A percentile compares a stretch with the other conserved stretches of the same genome.
Evolutionary conservation across 1,140 invertebrate species (phyloP).

Genomic region (Harlomillsia oculata): DNA sequence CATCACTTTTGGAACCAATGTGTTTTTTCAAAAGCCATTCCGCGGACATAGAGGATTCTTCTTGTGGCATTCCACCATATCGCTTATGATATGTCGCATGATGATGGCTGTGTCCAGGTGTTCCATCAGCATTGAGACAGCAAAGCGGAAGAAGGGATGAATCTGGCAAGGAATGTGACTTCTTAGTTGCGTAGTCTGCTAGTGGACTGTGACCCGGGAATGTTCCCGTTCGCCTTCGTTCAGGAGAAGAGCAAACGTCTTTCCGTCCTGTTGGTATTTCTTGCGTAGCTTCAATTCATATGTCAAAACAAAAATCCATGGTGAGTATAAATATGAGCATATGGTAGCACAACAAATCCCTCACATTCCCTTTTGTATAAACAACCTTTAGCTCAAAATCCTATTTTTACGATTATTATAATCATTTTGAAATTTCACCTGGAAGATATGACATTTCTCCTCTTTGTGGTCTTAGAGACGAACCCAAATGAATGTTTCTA

Average conservation of each 20-base stretch:
- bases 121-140: conserved; percentile 21
- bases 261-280: too few relatives aligned
- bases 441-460: conserved; percentile 18
- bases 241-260: conserved; percentile 20
- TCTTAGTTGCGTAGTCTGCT: conserved; percentile 14
- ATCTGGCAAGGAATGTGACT: conserved; percentile 33
- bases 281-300: too few relatives aligned
- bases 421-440: too few relatives aligned
- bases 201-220: background rate
- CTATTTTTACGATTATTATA: too few relatives aligned
- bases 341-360: too few relatives aligned
- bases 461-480: conserved; percentile 7
- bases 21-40: conserved; percentile 31
- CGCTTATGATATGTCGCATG: background rate
- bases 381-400: too few relatives aligned
- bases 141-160: conserved; percentile 28
- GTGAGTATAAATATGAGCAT: too few relatives aligned
- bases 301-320: too few relatives aligned
- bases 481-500: conserved; percentile 10
- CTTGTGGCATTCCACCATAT: background rate
- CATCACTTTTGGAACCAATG: conserved; percentile 31
- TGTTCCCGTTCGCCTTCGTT: conserved; percentile 14
- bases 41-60: conserved; percentile 9
- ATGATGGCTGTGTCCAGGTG: background rate
- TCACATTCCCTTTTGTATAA: too few relatives aligned